phyloP scores from a whole-genome alignment of 2,113 vertebrate genomes.

The Channa argus region DNA sequence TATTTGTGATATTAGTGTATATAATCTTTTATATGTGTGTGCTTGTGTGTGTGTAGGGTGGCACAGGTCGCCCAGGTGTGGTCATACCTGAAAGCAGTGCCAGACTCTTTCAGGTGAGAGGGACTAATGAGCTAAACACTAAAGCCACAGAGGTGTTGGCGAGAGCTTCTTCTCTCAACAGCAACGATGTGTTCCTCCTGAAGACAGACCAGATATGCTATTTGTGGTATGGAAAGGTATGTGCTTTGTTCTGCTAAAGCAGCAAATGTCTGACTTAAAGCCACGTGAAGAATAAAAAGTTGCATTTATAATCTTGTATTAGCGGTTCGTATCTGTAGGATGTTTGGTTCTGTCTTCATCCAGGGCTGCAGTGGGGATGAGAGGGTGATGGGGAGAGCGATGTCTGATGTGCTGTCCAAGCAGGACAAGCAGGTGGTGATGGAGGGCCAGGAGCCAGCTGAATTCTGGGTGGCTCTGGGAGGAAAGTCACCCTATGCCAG shows the following conservation, averaged over 20 bases:
- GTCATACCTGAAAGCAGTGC: constrained; percentile 46
- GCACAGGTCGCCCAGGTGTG: constrained; percentile 82
- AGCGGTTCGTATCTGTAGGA: background rate
- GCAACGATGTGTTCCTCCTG: constrained; percentile 90
- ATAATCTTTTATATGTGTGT: background rate
- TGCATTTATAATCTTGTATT: background rate
- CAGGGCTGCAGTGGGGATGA: constrained; percentile 94
- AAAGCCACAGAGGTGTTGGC: constrained; percentile 88
- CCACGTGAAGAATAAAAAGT: background rate
- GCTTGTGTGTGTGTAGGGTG: constrained; percentile 77
- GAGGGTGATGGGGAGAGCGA: constrained; percentile 88
- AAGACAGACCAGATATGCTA: constrained; percentile 80
- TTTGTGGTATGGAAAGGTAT: constrained; percentile 93
- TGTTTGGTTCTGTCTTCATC: background rate
- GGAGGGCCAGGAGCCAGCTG: constrained; percentile 91
- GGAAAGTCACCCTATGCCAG: constrained; percentile 89
- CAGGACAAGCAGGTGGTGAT: constrained; percentile 88
- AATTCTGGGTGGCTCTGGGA: constrained; percentile 91
- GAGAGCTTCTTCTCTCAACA: constrained; percentile 88
- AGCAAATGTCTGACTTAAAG: background rate
- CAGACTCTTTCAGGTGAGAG: constrained; percentile 91
- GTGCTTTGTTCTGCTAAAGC: background rate
- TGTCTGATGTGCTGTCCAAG: constrained; percentile 86
- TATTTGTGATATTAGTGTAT: background rate
- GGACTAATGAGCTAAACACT: constrained; percentile 87